These are phyloP conservation scores for Cygnus buccinator DNA, from an alignment of 2,113 vertebrate genomes.

Conservation along the genomic window DNA sequence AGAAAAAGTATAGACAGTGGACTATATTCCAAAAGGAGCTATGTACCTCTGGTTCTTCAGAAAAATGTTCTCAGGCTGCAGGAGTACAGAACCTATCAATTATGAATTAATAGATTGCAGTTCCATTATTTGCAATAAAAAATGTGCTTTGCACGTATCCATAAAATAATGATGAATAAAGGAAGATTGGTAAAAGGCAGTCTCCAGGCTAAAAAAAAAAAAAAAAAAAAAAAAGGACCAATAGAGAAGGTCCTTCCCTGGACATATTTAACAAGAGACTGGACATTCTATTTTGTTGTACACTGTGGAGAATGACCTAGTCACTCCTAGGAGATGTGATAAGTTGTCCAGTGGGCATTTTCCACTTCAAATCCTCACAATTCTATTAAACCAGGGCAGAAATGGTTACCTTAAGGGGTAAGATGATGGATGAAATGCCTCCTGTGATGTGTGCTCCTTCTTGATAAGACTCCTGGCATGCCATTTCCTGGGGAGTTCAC, in stretches of 20 bases:
- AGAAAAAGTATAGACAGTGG: neutral
- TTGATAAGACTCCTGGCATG: neutral
- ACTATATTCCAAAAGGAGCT: conserved; percentile 25
- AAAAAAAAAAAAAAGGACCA: neutral
- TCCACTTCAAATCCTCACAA: neutral
- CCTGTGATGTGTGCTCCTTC: neutral
- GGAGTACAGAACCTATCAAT: conserved; percentile 31
- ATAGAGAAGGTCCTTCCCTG: neutral
- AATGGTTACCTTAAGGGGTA: neutral
- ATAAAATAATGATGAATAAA: conserved; percentile 10
- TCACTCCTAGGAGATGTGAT: neutral
- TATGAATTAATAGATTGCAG: conserved; percentile 39
- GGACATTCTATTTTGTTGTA: neutral
- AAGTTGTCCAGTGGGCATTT: conserved; percentile 12
- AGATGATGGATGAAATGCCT: conserved; percentile 5
- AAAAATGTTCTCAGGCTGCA: neutral
- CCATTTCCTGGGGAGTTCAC: neutral
- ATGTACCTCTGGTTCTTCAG: neutral
- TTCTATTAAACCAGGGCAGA: conserved; percentile 4
- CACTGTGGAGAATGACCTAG: neutral
- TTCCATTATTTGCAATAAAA: conserved; percentile 52
- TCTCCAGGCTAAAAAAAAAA: neutral
- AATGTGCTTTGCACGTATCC: conserved; percentile 6
- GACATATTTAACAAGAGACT: neutral
- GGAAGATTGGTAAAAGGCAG: neutral